Evolutionary conservation across 2,888 invertebrate species (phyloP), one percentile per base, ranked within the genome.

Genomic region (Thecophora atra): DNA sequence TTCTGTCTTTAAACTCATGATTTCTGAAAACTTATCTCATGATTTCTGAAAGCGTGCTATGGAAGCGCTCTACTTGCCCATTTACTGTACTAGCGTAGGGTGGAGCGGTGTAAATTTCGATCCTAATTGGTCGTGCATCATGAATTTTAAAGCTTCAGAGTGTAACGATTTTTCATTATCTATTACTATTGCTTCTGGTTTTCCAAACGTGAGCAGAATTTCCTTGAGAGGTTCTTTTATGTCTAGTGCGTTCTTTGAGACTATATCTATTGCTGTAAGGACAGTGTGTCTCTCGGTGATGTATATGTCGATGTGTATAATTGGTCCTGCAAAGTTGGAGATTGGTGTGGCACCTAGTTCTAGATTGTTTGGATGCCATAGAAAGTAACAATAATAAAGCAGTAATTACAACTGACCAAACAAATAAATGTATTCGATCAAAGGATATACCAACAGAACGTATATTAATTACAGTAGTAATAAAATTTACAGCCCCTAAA

Each of bases 11-110:
- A 70, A 1, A 26, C 70, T 37, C 73, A 30, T 70, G 30, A 11
- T 47, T 73, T 13, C 60, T 65, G 6, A 73, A 65, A 42, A 8
- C 30, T n/a, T n/a, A 73, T 42, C 73, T 37, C 73, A 30, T 70
- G 30, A 11, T 47, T 73, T 13, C 60, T 65, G 6, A 73, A 65
- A 42, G 30, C 30, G 30, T 30, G 8, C 30, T 30, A 8, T 30
- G 30, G 8, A 30, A 30, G 4, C 30, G 30, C 8, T 30, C 30
- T 8, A 30, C 30, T 24, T 66, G 74, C 19, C 70, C 73, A 28
- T 70, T 73, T 24, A 66, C 66, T 3, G 70, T 60, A 37, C 66
- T 60, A 13, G 47, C 21, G 30, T 72, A 66, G 1, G 71, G 67
- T 5, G 60, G 73, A 58, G 60, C 30, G 4, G 17, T 28, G 30